These are phyloP conservation scores for Gymnocephalus cernua DNA, from an alignment of 2,113 vertebrate species.

Conservation along the genomic window DNA sequence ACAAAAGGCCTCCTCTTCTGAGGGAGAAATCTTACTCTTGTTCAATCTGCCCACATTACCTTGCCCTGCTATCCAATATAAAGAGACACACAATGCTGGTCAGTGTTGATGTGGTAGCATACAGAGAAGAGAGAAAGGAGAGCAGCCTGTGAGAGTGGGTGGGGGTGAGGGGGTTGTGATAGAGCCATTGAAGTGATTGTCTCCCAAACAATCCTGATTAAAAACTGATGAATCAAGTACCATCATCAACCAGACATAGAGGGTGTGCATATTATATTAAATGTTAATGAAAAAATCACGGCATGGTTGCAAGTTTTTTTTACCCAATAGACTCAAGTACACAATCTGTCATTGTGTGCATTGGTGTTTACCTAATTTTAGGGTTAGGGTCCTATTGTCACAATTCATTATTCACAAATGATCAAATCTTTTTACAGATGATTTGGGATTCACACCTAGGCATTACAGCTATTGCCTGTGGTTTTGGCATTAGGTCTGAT, in stretches of 20 bases:
- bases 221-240: slow-evolving; percentile 63
- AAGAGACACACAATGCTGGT: slow-evolving; percentile 68
- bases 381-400: not conserved
- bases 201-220: slow-evolving; percentile 61
- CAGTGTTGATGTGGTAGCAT: slow-evolving; percentile 67
- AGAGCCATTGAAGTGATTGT: slow-evolving; percentile 54
- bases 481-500: not conserved
- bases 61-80: slow-evolving; percentile 69
- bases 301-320: not conserved
- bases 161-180: slow-evolving; percentile 28
- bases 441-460: not conserved
- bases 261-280: not conserved
- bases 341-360: not conserved
- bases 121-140: slow-evolving; percentile 48
- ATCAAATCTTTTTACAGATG: not conserved
- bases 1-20: slow-evolving; percentile 75
- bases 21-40: slow-evolving; percentile 70
- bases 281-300: slow-evolving; percentile 13
- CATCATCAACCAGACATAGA: not conserved
- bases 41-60: slow-evolving; percentile 68
- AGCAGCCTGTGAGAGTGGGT: slow-evolving; percentile 24
- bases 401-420: no score
- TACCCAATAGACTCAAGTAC: not conserved
- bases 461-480: not conserved
- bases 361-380: not conserved